Base-by-base conservation (phyloP, 2,888 invertebrate genomes). In the Vannuccia rotundouncinata region DNA sequence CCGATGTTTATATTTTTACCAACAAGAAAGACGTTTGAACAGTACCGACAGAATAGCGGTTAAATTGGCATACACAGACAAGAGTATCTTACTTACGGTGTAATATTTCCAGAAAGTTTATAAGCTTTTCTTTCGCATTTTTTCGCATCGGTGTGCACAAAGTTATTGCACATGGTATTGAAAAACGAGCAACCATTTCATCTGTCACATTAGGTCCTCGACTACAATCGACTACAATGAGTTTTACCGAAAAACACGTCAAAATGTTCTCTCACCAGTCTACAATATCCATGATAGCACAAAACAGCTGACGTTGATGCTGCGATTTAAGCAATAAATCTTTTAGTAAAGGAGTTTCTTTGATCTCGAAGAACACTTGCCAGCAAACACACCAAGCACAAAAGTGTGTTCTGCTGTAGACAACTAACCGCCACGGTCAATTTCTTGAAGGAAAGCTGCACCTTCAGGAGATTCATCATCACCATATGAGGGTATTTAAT, bases 171-270 rank as follows among this genome's bases (percentile, higher is more conserved):
- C 77, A 30, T 77, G 77, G 25, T 25, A 29, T 77, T 77, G 29
- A 77, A 77, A 59, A 77, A 59, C 77, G 77, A 29, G 31, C 59
- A 45, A 59, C 59, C 77, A 77, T 59, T 77, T 77, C 77, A 31
- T 77, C 45, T 59, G 27, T 59, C 77, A 77, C 25, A 1, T 77
- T 22, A 59, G 28, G 29, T 31, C 31, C 77, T 31, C 27, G 31
- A 77, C 25, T 77, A 29, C 29, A 77, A 22, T 31, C 27, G 31
- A 77, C 25, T 77, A 29, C 29, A 77, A 22, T 77, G 77, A 59
- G 77, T 77, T 31, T 59, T 31, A 29, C 77, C 29, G 29, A 28
- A 31, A 25, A 77, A 59, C n/a, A 77, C 27, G 45, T 77, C 28
- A 59, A 45, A 28, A 59, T 77, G 31, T 31, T 77, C 77, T 45